Base-by-base conservation (phyloP, 1,140 invertebrate genomes). In the Brachionus asplanchnoidis region DNA sequence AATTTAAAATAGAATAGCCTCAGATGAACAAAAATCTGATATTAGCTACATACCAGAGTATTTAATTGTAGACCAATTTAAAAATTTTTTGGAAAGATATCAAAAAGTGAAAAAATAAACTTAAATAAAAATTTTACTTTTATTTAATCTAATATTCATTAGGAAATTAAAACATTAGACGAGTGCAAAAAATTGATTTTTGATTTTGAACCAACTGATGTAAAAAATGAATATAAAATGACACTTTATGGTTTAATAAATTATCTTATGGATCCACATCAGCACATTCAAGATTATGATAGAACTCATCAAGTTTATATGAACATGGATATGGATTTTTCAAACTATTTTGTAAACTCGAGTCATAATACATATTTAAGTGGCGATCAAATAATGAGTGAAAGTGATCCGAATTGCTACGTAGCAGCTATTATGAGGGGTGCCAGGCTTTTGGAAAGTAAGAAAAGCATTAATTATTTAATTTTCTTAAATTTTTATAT, bases 341-440 rank as follows among this genome's bases (percentile, higher is more conserved):
- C 42, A n/a, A 26, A 42, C 46, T 84, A 84, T 60, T 84, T 70
- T 26, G 17, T 84, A 14, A 84, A 84, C 42, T 70, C 60, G 20
- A 53, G 44, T 7, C 82, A 84, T 70, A 84, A 84, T 53, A 84
- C 82, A 44, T 84, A 84, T 75, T 42, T 84, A 23, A 84, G 42
- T 53, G 82, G 82, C 2, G 82, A 84, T 84, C 82, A 84, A 56
- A 70, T 84, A 17, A 68, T 17, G 14, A 84, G 82, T 36, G 65
- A 73, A 17, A 84, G 65, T 56, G 68, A 26, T 26, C 26, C 66
- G 4, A 66, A 84, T 36, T 36, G 36, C 26, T 84, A 84, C 23
- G 28, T 44, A 32, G 23, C 60, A 17, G 66, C 82, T 12, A 70
- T 84, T 8, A 70, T 84, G 66, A 73, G 26, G 42, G 82, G 82